Evolutionary conservation across 2,888 invertebrate species (phyloP).

Genomic region (Calliphora vomitoria): DNA sequence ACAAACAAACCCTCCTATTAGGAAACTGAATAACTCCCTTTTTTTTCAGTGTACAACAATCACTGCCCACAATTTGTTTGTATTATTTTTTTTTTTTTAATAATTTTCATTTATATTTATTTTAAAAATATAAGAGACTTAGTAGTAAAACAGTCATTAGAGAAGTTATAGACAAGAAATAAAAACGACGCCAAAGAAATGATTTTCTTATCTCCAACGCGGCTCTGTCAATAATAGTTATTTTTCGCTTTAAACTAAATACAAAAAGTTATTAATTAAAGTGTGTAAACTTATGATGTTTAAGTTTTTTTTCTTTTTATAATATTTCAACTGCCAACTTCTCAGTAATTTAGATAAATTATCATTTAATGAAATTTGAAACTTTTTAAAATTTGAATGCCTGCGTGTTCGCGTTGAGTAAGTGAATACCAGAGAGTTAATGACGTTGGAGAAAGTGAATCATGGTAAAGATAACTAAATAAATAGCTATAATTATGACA

Average conservation of each 20-base stretch:
- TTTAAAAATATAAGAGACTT: conserved; percentile 19
- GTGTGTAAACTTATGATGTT: background rate
- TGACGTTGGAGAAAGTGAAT: conserved; percentile 64
- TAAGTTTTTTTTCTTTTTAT: background rate
- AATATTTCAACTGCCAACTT: background rate
- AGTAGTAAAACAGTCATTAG: conserved; percentile 39
- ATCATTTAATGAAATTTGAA: conserved; percentile 12
- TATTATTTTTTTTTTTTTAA: background rate
- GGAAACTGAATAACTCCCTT: background rate
- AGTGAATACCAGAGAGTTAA: conserved; percentile 25
- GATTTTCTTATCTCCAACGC: background rate
- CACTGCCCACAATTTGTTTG: background rate
- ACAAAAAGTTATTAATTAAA: background rate
- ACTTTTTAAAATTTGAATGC: conserved; percentile 10
- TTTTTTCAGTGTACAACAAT: background rate
- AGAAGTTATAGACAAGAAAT: conserved; percentile 29
- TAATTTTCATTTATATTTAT: conserved; percentile 21
- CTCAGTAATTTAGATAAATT: conserved; percentile 10
- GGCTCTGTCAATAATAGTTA: background rate
- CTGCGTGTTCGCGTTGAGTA: conserved; percentile 10
- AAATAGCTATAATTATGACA: background rate
- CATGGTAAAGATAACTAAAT: conserved; percentile 10
- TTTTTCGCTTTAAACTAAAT: background rate
- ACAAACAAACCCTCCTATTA: too few species aligned
- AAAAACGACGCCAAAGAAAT: background rate